Percentiles rank a stretch among this genome's conserved stretches.
These are phyloP conservation scores for Papilio polyxenes DNA, from an alignment of 1,140 invertebrate species.

Conservation along the genomic window DNA sequence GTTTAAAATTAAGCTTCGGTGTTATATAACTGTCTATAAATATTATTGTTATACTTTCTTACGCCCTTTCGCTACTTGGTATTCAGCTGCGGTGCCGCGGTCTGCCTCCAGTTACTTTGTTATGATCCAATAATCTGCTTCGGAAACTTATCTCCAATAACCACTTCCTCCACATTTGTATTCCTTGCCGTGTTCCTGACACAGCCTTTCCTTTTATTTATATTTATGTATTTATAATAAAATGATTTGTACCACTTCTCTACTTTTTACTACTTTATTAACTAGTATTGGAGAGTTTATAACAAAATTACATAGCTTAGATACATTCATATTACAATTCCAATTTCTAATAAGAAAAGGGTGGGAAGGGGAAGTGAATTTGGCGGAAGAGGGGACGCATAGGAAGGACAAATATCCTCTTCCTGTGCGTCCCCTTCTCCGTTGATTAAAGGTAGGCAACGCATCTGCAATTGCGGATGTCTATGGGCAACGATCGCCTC, in stretches of 20 bases:
- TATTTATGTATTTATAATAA: not conserved
- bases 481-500: too few relatives aligned
- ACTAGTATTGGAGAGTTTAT: not conserved
- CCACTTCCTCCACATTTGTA: constrained; percentile 15
- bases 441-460: too few relatives aligned
- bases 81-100: not conserved
- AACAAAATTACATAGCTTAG: too few relatives aligned
- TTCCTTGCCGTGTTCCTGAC: not conserved
- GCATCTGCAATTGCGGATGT: too few relatives aligned
- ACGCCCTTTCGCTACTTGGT: not conserved
- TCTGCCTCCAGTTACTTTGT: constrained; percentile 2
- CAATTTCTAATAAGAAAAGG: too few relatives aligned
- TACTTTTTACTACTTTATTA: not conserved
- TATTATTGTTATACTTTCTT: not conserved
- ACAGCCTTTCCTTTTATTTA: not conserved
- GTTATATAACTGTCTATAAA: not conserved
- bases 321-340: too few relatives aligned
- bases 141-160: constrained; percentile 18
- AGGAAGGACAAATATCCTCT: too few relatives aligned
- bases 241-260: not conserved
- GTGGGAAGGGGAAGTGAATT: too few relatives aligned
- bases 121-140: constrained; percentile 9
- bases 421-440: too few relatives aligned
- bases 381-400: too few relatives aligned
- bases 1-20: not conserved